Percentiles rank a stretch among this genome's conserved stretches.
Evolutionary conservation across 2,113 vertebrate species (phyloP).

Genomic region (Chroicocephalus ridibundus): DNA sequence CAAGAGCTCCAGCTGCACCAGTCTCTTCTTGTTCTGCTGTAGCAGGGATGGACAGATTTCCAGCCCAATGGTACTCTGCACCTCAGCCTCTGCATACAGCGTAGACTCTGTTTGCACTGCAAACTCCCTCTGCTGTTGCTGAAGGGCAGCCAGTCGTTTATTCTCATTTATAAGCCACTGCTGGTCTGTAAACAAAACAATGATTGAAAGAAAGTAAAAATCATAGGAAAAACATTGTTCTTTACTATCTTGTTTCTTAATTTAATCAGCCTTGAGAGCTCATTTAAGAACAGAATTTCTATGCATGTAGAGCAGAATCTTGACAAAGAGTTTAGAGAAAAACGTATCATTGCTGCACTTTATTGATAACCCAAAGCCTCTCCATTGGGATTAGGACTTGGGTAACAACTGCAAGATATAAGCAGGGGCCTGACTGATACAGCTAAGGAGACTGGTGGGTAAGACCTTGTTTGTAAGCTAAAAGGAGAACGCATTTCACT

Average conservation of each 20-base stretch:
- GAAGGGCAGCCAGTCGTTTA: conserved; percentile 67
- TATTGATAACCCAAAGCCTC: neutral
- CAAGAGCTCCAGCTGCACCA: conserved; percentile 82
- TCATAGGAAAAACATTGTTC: neutral
- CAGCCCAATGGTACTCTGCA: conserved; percentile 39
- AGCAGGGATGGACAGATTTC: conserved; percentile 32
- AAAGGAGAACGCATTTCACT: neutral
- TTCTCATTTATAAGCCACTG: conserved; percentile 86
- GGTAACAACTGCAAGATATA: neutral
- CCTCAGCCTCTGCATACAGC: conserved; percentile 36
- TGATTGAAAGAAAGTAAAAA: conserved; percentile 20
- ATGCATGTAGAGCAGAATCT: neutral
- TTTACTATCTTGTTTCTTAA: neutral
- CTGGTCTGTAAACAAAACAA: conserved; percentile 79
- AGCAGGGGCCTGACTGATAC: neutral
- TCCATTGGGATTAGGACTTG: neutral
- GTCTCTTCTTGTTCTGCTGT: conserved; percentile 76
- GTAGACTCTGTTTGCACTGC: conserved; percentile 78
- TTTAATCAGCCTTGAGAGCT: neutral
- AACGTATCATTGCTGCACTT: neutral
- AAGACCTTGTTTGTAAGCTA: neutral
- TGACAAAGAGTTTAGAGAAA: neutral
- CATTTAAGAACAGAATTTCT: neutral
- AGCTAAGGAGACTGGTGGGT: neutral
- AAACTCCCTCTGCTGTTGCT: conserved; percentile 73